Evolutionary conservation across 2,113 vertebrate genomes (phyloP).

Genomic region (Thomomys bottae): DNA sequence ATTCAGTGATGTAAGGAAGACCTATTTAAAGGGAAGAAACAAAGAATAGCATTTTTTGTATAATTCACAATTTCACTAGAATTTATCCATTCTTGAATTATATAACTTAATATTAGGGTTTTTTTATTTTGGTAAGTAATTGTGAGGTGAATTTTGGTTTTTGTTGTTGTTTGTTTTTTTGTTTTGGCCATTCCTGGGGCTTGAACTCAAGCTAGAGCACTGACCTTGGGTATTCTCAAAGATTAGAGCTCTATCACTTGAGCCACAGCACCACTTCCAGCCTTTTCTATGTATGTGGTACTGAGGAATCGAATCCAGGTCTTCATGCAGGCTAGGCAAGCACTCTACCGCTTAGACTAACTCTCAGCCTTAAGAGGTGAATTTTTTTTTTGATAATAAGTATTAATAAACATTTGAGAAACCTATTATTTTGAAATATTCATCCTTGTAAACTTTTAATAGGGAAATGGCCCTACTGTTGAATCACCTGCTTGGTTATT

Average conservation of each 20-base stretch:
- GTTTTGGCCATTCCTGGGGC: too few relatives aligned
- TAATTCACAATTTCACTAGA: conserved; percentile 24
- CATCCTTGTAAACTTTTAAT: not conserved
- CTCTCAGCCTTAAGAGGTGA: too few relatives aligned
- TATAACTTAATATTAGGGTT: not conserved
- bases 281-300: too few relatives aligned
- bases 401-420: not conserved
- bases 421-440: not conserved
- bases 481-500: not conserved
- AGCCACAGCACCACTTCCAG: too few relatives aligned
- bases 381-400: conserved; percentile 32
- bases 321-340: too few relatives aligned
- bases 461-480: not conserved
- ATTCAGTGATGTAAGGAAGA: not conserved
- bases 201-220: too few relatives aligned
- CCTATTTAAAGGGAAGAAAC: conserved; percentile 43
- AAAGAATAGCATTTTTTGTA: not conserved
- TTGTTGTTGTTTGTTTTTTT: too few relatives aligned
- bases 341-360: too few relatives aligned
- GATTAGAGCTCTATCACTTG: too few relatives aligned
- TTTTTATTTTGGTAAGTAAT: conserved; percentile 40
- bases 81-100: not conserved
- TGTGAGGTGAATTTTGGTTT: not conserved
- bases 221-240: too few relatives aligned
- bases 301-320: too few relatives aligned